A percentile compares a stretch with the other conserved stretches of the same genome.
Evolutionary conservation across 1,140 invertebrate genomes (phyloP).

Genomic region (Pristionchus pacificus): DNA sequence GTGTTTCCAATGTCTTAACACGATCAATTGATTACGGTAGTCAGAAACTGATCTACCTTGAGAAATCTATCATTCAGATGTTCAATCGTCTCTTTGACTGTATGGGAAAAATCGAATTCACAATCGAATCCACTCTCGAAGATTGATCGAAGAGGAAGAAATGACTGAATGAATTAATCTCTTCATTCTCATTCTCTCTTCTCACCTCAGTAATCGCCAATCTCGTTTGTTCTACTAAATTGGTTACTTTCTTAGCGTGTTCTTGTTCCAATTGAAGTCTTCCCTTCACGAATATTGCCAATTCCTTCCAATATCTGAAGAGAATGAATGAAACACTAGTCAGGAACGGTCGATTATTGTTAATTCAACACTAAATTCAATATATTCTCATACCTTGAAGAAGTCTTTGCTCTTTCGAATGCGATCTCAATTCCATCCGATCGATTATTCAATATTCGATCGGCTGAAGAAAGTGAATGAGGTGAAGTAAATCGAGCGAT

Average conservation of each 20-base stretch:
- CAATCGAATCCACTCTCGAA: constrained; percentile 42
- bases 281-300: constrained; percentile 41
- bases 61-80: constrained; percentile 41
- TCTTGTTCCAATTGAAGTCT: constrained; percentile 40
- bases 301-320: constrained; percentile 45
- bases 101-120: constrained; percentile 25
- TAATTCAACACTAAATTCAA: constrained; percentile 19
- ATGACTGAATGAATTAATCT: constrained; percentile 29
- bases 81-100: constrained; percentile 31
- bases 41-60: constrained; percentile 21
- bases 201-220: constrained; percentile 21
- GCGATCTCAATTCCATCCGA: background rate
- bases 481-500: too few species aligned
- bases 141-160: constrained; percentile 34
- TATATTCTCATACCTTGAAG: constrained; percentile 2
- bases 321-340: constrained; percentile 7
- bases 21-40: background rate
- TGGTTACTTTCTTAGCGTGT: constrained; percentile 38
- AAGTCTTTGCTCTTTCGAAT: constrained; percentile 1
- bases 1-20: constrained; percentile 42
- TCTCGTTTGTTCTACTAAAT: constrained; percentile 44
- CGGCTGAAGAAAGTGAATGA: background rate
- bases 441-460: background rate
- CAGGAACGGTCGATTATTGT: background rate
- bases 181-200: constrained; percentile 15